Evolutionary conservation across 2,888 invertebrate species (phyloP), one percentile per base, ranked within the genome.

Genomic region (Apamea epomidion): DNA sequence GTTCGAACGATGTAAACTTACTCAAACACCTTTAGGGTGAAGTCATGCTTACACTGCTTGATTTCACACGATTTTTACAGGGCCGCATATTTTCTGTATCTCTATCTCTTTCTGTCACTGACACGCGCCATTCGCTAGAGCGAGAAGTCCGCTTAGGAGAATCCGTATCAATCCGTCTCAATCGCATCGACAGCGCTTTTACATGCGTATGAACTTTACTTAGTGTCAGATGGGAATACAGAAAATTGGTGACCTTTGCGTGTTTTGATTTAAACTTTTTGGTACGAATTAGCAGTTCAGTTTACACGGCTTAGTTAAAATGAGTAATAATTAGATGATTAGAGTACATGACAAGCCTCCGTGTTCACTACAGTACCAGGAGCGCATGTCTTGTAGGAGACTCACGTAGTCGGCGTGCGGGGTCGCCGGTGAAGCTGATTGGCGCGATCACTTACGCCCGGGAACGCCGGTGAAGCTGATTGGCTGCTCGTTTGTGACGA

Each of bases 401-500:
- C 88, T 87, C 85, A 81, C 69, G 81, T 65, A 67, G 74, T 62
- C 32, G 82, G 74, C 18, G 68, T 68, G 79, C 69, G 77, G 67
- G 78, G 58, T 93, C 97, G 91, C 97, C 98, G 88, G 98, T 98
- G 95, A 98, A 97, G 95, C 98, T 98, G 95, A 98, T 97, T 69
- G 98, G 98, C 95, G 79, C 75, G 84, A 90, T 95, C 94, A 95
- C 90, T 94, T 91, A 82, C 97, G 95, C 86, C 97, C 94, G 87
- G 98, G 98, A 68, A 93, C 97, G 91, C 97, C 98, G 88, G 98
- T 98, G 95, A 98, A 98, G 96, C 98, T 98, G 95, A 98, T 97
- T 69, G 98, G 98, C 95, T 98, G 98, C 93, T 98, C 98, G 97
- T 98, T 98, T 93, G 98, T 97, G 91, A 99, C 98, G 93, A 99